Evolutionary conservation across 2,888 invertebrate genomes (phyloP), one percentile per base, ranked within the genome.

Genomic region (Eledona agricola): DNA sequence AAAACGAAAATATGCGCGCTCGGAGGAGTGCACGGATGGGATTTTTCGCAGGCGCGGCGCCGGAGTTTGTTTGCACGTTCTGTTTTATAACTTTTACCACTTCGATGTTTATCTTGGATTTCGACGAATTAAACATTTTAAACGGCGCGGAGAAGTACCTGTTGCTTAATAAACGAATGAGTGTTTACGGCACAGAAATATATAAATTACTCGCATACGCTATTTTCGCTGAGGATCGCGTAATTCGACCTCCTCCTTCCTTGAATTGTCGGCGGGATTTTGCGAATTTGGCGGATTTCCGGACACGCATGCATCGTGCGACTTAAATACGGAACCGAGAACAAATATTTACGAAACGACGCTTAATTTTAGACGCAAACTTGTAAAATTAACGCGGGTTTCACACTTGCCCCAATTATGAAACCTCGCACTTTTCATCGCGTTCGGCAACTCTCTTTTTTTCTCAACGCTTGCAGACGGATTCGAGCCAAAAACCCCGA

Each of bases 81-180:
- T 51, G 51, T 45, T 51, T 51, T 51, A 51, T 51, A 51, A 51
- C 51, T 43, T 45, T 45, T 45, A 25, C 51, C 51, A 51, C 51
- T 51, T 29, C 29, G 31, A 10, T 51, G 51, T 51, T 51, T 51
- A 51, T 35, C 51, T 51, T 51, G 43, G 51, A 51, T 51, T 51
- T 45, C 45, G 29, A 28, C 51, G 45, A 51, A 51, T 51, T 51
- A 51, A 51, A 35, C 49, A 38, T 38, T 38, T 31, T 38, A 38
- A 49, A 49, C 38, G 37, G 49, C 38, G 17, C 19, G 17, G 45
- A 45, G 35, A 51, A 51, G 51, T 51, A 51, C 51, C 51, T 51
- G 51, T 51, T 51, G 51, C 51, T 51, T 45, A 51, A 51, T 37
- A 51, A 51, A 45, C 51, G 45, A 25, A 51, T 22, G 51, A 15